A percentile compares a stretch with the other conserved stretches of the same genome.
Conservation (phyloP, 2,797 vertebrate species). For the Leuciscus waleckii region DNA sequence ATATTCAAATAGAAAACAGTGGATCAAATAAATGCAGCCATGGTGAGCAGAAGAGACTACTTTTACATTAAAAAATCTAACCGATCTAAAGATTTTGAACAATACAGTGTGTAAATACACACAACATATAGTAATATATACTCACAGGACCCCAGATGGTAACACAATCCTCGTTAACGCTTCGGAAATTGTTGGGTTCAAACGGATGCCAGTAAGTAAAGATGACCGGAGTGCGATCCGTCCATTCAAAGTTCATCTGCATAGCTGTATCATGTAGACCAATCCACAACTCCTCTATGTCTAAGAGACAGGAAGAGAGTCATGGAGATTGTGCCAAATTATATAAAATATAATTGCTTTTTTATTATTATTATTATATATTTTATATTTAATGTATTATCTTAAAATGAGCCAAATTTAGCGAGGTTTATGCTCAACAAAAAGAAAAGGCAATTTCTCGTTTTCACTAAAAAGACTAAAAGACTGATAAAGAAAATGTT, state of each 20-base stretch:
- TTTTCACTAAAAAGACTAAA: background rate
- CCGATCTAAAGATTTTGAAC: background rate
- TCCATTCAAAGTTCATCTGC: conserved; percentile 99
- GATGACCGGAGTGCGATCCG: conserved; percentile 89
- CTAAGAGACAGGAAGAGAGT: conserved; percentile 69
- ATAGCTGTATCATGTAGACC: conserved; percentile 92
- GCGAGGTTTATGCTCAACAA: background rate
- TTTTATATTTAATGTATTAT: background rate
- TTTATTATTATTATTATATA: background rate
- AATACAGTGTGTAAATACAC: too few relatives aligned
- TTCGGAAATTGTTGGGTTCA: conserved; percentile 96
- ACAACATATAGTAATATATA: conserved; percentile 23
- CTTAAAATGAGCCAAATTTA: background rate
- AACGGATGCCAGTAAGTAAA: conserved; percentile 97
- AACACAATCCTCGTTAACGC: conserved; percentile 93
- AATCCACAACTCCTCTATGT: conserved; percentile 93
- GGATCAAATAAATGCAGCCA: background rate
- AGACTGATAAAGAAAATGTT: background rate
- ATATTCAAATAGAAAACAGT: background rate
- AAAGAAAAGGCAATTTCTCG: background rate
- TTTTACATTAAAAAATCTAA: background rate
- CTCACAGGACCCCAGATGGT: conserved; percentile 96
- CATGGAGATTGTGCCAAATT: background rate
- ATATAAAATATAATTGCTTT: background rate
- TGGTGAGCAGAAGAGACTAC: background rate